Conservation (phyloP, 2,888 invertebrate species). For the Scrobipalpa costella region DNA sequence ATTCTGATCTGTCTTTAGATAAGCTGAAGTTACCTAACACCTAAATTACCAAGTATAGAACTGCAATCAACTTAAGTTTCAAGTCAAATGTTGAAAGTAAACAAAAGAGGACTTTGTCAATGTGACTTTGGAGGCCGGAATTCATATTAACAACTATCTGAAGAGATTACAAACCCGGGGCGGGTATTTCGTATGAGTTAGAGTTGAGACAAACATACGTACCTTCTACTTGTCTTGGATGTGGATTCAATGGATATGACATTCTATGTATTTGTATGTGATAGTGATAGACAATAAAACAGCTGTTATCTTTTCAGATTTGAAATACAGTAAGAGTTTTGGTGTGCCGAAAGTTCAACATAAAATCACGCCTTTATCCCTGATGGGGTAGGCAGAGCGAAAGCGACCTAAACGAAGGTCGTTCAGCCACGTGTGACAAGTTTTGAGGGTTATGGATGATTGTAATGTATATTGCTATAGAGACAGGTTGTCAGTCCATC, state of each 20-base stretch:
- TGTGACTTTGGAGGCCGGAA: slow-evolving; percentile 36
- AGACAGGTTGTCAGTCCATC: too few relatives aligned
- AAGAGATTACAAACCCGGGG: slow-evolving; percentile 56
- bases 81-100: slow-evolving; percentile 32
- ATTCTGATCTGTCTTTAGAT: background rate
- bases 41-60: background rate
- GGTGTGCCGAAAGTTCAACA: too few relatives aligned
- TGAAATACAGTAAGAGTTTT: background rate
- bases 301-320: too few relatives aligned
- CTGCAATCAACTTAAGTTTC: slow-evolving; percentile 13
- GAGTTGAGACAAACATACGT: slow-evolving; percentile 41
- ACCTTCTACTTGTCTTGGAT: slow-evolving; percentile 20
- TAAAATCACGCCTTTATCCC: too few relatives aligned
- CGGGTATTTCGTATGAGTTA: slow-evolving; percentile 61
- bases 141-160: slow-evolving; percentile 61
- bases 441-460: too few relatives aligned
- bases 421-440: too few relatives aligned
- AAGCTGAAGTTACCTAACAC: slow-evolving; percentile 4
- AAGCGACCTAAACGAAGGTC: too few relatives aligned
- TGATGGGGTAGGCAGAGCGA: too few relatives aligned
- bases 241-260: slow-evolving; percentile 41
- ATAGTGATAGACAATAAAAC: too few relatives aligned
- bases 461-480: too few relatives aligned
- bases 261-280: background rate
- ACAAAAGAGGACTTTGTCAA: slow-evolving; percentile 40